A percentile compares a stretch with the other conserved stretches of the same genome.
Conservation (phyloP, 1,140 invertebrate genomes). For the Zaprionus capensis region DNA sequence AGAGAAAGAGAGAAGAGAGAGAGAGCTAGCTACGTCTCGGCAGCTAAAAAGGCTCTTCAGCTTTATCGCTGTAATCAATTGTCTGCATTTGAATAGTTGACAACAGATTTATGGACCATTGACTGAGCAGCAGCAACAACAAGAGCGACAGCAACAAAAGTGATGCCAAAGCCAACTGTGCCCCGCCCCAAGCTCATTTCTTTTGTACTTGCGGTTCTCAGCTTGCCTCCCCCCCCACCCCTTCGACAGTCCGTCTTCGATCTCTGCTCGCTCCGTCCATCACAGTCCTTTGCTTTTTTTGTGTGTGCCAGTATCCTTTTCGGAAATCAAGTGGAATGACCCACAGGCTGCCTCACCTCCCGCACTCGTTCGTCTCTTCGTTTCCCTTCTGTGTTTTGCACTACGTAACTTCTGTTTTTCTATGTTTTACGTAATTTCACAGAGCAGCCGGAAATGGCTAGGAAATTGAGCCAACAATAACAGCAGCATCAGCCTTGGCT, state of each 20-base stretch:
- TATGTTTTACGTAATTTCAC: conserved; percentile 81
- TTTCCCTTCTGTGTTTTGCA: conserved; percentile 13
- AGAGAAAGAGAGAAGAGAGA: background rate
- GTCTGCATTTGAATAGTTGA: conserved; percentile 83
- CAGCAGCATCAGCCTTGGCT: conserved; percentile 48
- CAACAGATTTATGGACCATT: conserved; percentile 82
- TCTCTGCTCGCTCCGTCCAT: conserved; percentile 11
- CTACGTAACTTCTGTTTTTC: conserved; percentile 74
- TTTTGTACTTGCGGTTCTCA: conserved; percentile 72
- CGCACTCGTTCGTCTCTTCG: conserved; percentile 5
- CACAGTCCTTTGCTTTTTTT: conserved; percentile 26
- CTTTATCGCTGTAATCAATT: conserved; percentile 83
- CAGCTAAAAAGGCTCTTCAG: conserved; percentile 74
- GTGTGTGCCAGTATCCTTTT: conserved; percentile 71
- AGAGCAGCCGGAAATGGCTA: conserved; percentile 78
- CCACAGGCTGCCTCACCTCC: conserved; percentile 45
- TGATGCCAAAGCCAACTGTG: conserved; percentile 30
- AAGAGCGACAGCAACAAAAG: conserved; percentile 2
- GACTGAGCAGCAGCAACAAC: conserved; percentile 58
- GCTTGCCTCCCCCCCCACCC: background rate
- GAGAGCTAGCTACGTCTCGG: background rate
- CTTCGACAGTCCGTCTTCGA: conserved; percentile 28
- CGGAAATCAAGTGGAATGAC: conserved; percentile 83
- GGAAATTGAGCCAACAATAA: conserved; percentile 83
- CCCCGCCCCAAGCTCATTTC: conserved; percentile 62